Evolutionary conservation across 2,797 vertebrate genomes (phyloP), one percentile per base, ranked within the genome.

Genomic region (Aphelocoma californica): DNA sequence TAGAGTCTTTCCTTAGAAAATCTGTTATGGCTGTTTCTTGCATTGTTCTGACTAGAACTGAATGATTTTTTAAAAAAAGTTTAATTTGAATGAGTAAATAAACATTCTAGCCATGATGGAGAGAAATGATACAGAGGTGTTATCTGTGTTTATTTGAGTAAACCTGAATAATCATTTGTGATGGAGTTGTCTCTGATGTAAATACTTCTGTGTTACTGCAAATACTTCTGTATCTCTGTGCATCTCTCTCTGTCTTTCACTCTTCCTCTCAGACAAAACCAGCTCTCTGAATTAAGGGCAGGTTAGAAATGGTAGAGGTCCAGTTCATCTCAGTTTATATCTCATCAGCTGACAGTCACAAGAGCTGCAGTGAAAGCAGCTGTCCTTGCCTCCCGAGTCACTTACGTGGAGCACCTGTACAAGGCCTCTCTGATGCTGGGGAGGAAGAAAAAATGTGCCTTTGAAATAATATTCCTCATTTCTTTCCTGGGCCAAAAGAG

Each of bases 331-430:
- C n/a, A 21, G 3, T 67, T 71, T 74, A 1, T 72, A 45, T 65
- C 61, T 58, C 11, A 1, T 21, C 79, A 83, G 47, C 64, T 90
- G 53, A 32, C 40, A 34, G 48, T 15, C 3, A 40, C 56, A 29
- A 21, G 24, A 64, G 26, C 58, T 28, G 15, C 32, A 75, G 54
- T n/a, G 64, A 34, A 51, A 81, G 54, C 31, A 54, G 19, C 48
- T 74, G 26, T 42, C 45, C 14, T 71, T 78, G 38, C 25, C 48
- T 53, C 57, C 78, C 36, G 18, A 77, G 16, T n/a, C 32, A 29
- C 9, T 57, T 18, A 2, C 0, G 1, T 3, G 7, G n/a, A 40
- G 6, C 47, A 42, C 18, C 58, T 57, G 6, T 6, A 4, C 4
- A 34, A 64, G 26, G 5, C 20, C 11, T 19, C n/a, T 40, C 54